Conservation (phyloP, 2,888 invertebrate genomes). For the Lochmaea crataegi region DNA sequence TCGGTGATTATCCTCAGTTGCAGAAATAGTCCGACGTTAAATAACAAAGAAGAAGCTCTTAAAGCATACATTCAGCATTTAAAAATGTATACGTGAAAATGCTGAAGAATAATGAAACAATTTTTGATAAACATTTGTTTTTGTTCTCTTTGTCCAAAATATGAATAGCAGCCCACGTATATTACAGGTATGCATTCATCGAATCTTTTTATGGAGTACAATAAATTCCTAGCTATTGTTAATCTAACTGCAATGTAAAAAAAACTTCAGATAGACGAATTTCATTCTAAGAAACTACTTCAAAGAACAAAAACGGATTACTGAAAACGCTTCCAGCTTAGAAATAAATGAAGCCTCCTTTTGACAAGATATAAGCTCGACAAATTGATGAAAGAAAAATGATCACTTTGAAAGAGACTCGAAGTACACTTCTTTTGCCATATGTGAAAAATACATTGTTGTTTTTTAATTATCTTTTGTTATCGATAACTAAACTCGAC, state of each 20-base stretch:
- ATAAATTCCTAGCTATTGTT: background rate
- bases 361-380: background rate
- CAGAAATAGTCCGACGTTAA: too few relatives aligned
- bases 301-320: constrained; percentile 12
- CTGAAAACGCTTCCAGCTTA: background rate
- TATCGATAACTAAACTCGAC: too few relatives aligned
- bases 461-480: background rate
- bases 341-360: constrained; percentile 1
- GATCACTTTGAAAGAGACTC: background rate
- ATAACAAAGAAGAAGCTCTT: too few relatives aligned
- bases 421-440: background rate
- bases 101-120: too few relatives aligned
- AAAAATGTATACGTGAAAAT: too few relatives aligned
- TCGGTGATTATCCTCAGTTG: too few relatives aligned
- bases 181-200: background rate
- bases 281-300: background rate
- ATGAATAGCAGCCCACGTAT: background rate
- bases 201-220: background rate
- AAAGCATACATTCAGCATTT: too few relatives aligned
- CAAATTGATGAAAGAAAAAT: constrained; percentile 9
- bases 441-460: background rate
- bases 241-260: background rate
- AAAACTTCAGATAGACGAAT: background rate
- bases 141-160: too few relatives aligned
- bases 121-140: too few relatives aligned